Base-by-base conservation (phyloP, 2,797 vertebrate genomes). In the Parauchenoglanis punctatus region DNA sequence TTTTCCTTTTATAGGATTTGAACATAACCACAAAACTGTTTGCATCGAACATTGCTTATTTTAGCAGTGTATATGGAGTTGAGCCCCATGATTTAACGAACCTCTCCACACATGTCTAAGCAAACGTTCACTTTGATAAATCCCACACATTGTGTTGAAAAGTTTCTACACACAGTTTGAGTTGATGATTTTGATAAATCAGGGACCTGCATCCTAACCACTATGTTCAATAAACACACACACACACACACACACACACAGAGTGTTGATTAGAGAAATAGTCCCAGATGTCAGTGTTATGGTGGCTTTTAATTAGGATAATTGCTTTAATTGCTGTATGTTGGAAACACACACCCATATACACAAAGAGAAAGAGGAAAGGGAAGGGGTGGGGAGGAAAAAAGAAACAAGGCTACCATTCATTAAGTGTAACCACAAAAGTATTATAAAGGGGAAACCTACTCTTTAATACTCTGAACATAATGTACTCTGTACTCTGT, bases 281-380 rank as follows among this genome's bases (percentile, higher is more conserved):
- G 90, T 81, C 85, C 70, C 85, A 88, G 90, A 88, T 89, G 88
- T 85, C 80, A 80, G 61, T 85, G 86, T 85, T 89, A 58, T 81
- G 68, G 52, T 81, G 63, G 61, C 23, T 87, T 83, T 85, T 84
- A 86, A 80, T 89, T 81, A 82, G 54, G 13, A 54, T 85, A 73
- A 88, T 91, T 85, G 73, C 85, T 87, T 87, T 89, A 89, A 89
- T 88, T 81, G 31, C 77, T 85, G 72, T 75, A 46, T 75, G 40
- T 85, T 90, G 68, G 82, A 67, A 44, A 86, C 85, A 85, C 83
- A 87, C 58, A 87, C 59, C 76, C 7, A 52, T 85, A 86, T 46
- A 88, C 85, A 82, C 28, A 58, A 52, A 80, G 23, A 68, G 72
- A 46, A 65, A 83, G 68, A 83, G 63, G 63, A 56, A 67, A 4